A percentile compares a stretch with the other conserved stretches of the same genome.
Conservation (phyloP, 2,888 invertebrate species). For the Amorpha juglandis region DNA sequence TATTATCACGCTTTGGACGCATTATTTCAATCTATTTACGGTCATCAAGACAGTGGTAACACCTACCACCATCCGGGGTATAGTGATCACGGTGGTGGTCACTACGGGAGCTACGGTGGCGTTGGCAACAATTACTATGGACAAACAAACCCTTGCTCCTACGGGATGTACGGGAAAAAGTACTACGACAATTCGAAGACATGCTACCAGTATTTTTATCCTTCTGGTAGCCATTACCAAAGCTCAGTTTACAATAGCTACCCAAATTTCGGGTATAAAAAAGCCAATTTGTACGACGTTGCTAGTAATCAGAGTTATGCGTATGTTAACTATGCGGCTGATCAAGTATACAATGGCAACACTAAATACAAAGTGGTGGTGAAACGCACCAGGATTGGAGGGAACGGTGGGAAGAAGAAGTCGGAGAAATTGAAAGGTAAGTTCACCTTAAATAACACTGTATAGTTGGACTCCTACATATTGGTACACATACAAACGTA, state of each 20-base stretch:
- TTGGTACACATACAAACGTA: too few relatives aligned
- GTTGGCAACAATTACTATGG: background rate
- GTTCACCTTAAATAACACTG: slow-evolving; percentile 32
- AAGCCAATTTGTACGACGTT: slow-evolving; percentile 52
- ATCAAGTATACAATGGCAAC: slow-evolving; percentile 61
- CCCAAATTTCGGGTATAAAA: slow-evolving; percentile 38
- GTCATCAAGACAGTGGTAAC: slow-evolving; percentile 42
- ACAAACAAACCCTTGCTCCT: slow-evolving; percentile 14
- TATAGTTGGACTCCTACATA: too few relatives aligned
- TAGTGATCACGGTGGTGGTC: slow-evolving; percentile 24
- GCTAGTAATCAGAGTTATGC: slow-evolving; percentile 45
- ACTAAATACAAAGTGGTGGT: slow-evolving; percentile 68
- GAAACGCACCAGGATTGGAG: slow-evolving; percentile 56
- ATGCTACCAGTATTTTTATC: slow-evolving; percentile 47
- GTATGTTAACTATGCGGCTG: slow-evolving; percentile 58
- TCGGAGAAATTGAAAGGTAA: slow-evolving; percentile 61
- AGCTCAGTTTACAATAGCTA: slow-evolving; percentile 32
- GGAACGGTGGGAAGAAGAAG: slow-evolving; percentile 42
- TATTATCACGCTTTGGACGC: slow-evolving; percentile 75
- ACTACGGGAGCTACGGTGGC: slow-evolving; percentile 22
- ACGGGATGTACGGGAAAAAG: slow-evolving; percentile 18
- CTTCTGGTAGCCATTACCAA: slow-evolving; percentile 27
- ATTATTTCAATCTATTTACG: slow-evolving; percentile 60
- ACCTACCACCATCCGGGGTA: slow-evolving; percentile 36
- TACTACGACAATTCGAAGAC: slow-evolving; percentile 33